Evolutionary conservation across 2,888 invertebrate genomes (phyloP).

Genomic region (Agrotis clavis): DNA sequence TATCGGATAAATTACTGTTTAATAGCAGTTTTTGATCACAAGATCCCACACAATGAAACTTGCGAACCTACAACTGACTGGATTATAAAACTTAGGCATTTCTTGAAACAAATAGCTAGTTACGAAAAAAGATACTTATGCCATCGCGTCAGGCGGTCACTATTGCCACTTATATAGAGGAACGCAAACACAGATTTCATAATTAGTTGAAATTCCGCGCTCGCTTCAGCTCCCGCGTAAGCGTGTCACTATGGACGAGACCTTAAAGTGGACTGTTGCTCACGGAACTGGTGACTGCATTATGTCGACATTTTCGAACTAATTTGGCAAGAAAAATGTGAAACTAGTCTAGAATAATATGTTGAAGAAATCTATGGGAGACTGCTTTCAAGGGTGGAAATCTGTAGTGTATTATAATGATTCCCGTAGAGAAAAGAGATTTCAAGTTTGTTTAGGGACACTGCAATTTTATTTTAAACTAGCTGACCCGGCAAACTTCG

Average conservation of each 20-base stretch:
- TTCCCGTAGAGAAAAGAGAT: background rate
- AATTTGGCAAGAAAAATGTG: constrained; percentile 46
- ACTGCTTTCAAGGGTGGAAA: background rate
- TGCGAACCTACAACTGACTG: too few relatives aligned
- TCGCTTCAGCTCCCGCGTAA: background rate
- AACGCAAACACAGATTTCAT: background rate
- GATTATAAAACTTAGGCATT: too few relatives aligned
- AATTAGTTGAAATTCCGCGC: background rate
- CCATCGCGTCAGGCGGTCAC: background rate
- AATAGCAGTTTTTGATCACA: too few relatives aligned
- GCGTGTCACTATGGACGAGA: background rate
- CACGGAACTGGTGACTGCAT: constrained; percentile 22
- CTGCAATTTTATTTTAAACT: background rate
- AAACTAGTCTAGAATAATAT: constrained; percentile 9
- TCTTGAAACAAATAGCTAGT: too few relatives aligned
- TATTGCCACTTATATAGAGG: background rate
- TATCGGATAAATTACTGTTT: too few relatives aligned
- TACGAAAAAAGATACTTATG: too few relatives aligned
- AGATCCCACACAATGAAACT: too few relatives aligned
- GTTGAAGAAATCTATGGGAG: background rate
- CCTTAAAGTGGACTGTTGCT: constrained; percentile 48
- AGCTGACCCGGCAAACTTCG: too few relatives aligned
- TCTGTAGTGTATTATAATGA: background rate
- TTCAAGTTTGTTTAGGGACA: background rate
- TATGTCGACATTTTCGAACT: constrained; percentile 16